Evolutionary conservation across 2,797 vertebrate species (phyloP), one percentile per base, ranked within the genome.

Genomic region (Pseudomugil tenellus): DNA sequence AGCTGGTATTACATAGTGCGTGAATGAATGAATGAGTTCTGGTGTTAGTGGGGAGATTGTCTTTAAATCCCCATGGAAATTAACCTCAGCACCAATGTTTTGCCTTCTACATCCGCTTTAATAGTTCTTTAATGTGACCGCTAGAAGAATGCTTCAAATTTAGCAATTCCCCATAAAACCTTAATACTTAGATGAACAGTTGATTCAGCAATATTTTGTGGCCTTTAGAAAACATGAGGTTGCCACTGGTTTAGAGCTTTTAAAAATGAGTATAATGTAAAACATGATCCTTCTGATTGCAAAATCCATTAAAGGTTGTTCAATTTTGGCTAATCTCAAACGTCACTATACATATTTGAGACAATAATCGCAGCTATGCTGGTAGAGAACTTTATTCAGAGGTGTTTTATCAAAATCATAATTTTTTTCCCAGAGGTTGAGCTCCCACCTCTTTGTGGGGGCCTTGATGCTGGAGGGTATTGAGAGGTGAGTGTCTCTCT

Each of bases 51-150:
- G 70, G 72, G 76, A 86, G 84, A 91, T 92, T 91, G 89, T 84
- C 84, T 90, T 71, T 69, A 75, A 89, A 84, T 92, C 91, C 91
- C 92, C 66, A 64, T 89, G 91, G 92, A 93, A 94, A 93, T 93
- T 78, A 92, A 88, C 84, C 82, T 73, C 74, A 76, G 71, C 73
- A 75, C 82, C 87, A 87, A 85, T 91, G 88, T 90, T 92, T 86
- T 81, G 58, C 79, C 74, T 83, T 71, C 76, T 83, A 77, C 80
- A 80, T 84, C 79, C 54, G 7, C 72, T 81, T 84, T 86, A 84
- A 89, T 76, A 67, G 76, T 68, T 76, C 87, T 92, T 89, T 90
- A 91, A 93, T 91, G 82, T 89, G 90, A 89, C 63, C 65, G 62
- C 87, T 78, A 84, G 85, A 81, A 68, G 46, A 74, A 71, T 62